Conservation (phyloP, 2,113 vertebrate species). For the Chaetodon trifascialis region DNA sequence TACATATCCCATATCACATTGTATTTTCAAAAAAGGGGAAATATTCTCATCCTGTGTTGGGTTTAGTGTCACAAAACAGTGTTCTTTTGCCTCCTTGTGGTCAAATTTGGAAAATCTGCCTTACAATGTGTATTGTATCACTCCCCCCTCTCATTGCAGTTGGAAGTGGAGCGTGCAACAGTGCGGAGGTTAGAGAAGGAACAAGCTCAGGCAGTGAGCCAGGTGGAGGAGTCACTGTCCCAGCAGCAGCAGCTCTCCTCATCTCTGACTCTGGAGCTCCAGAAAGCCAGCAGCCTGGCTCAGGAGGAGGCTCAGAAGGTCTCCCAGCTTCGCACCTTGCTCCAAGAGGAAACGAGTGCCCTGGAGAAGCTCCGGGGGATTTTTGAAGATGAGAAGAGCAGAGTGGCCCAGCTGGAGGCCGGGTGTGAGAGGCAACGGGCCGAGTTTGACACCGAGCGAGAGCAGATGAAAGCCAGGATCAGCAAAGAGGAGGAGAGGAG, state of each 20-base stretch:
- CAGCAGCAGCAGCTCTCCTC: slow-evolving; percentile 94
- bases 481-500: slow-evolving; percentile 90
- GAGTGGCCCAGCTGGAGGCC: slow-evolving; percentile 88
- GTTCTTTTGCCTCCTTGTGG: slow-evolving; percentile 77
- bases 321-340: slow-evolving; percentile 84
- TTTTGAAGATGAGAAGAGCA: slow-evolving; percentile 86
- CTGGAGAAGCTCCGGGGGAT: slow-evolving; percentile 84
- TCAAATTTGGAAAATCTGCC: slow-evolving; percentile 29
- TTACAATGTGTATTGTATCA: slow-evolving; percentile 1
- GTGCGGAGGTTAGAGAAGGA: slow-evolving; percentile 92
- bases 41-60: background rate
- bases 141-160: slow-evolving; percentile 75
- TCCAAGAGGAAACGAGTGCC: slow-evolving; percentile 88
- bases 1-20: background rate
- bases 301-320: slow-evolving; percentile 91
- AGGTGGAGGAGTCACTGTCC: slow-evolving; percentile 90
- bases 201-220: slow-evolving; percentile 87
- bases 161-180: slow-evolving; percentile 93
- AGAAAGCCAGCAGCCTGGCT: slow-evolving; percentile 91
- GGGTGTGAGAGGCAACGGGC: slow-evolving; percentile 90
- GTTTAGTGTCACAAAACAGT: background rate
- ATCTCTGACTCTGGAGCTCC: slow-evolving; percentile 91
- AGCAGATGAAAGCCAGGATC: slow-evolving; percentile 90
- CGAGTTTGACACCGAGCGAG: slow-evolving; percentile 91
- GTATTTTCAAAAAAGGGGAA: no score